phyloP scores from a whole-genome alignment of 1,140 invertebrate species.

The Leptinotarsa undecemlineata region DNA sequence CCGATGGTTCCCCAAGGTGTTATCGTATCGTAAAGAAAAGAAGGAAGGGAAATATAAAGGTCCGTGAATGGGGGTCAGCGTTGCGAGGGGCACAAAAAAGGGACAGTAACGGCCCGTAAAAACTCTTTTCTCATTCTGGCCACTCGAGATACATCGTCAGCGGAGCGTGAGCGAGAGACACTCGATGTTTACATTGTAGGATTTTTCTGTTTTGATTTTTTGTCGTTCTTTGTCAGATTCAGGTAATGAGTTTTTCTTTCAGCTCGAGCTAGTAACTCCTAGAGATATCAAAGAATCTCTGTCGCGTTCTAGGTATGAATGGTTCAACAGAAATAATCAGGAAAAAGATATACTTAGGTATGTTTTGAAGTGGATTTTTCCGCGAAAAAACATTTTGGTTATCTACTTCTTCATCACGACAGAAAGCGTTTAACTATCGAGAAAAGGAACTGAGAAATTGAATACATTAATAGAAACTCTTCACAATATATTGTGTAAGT shows the following conservation, averaged over 20 bases:
- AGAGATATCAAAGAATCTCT: background rate
- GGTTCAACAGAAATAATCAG: no score
- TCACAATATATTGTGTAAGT: no score
- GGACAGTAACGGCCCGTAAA: slow-evolving; percentile 27
- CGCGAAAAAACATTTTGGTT: no score
- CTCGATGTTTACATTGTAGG: background rate
- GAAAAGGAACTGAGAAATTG: no score
- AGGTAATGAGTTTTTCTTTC: background rate
- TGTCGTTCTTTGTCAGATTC: background rate
- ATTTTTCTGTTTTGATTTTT: slow-evolving; percentile 6
- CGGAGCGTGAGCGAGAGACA: background rate
- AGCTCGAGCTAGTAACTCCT: background rate
- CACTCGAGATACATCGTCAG: slow-evolving; percentile 10
- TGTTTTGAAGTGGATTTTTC: no score
- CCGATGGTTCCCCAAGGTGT: slow-evolving; percentile 41
- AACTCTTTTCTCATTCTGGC: slow-evolving; percentile 12
- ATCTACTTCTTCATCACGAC: no score
- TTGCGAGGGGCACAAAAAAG: slow-evolving; percentile 6
- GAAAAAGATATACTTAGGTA: no score
- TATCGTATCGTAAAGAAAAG: slow-evolving; percentile 33
- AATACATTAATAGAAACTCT: no score
- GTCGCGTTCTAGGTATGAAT: background rate
- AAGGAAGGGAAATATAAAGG: slow-evolving; percentile 32
- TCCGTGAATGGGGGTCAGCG: slow-evolving; percentile 26
- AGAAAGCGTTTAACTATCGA: no score